Conservation (phyloP, 2,797 vertebrate species). For the Dallia pectoralis region DNA sequence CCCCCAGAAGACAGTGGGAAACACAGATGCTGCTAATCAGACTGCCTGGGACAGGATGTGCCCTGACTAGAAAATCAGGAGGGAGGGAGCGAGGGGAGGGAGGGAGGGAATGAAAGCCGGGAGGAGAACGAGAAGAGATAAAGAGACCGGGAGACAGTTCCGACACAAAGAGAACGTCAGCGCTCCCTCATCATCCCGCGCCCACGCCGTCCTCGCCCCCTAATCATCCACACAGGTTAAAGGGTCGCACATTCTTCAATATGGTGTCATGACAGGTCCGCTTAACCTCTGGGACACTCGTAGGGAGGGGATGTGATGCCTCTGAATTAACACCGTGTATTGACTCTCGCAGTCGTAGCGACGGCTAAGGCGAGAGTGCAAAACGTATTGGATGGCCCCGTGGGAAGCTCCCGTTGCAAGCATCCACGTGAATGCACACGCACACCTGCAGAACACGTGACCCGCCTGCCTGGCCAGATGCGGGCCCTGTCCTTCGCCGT, state of each 20-base stretch:
- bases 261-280: not conserved
- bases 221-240: not conserved
- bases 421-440: not conserved
- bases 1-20: constrained; percentile 32
- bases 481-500: not conserved
- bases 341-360: not conserved
- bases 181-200: not conserved
- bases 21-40: constrained; percentile 55
- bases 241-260: not conserved
- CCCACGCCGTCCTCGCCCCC: not conserved
- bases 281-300: not conserved
- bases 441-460: not conserved
- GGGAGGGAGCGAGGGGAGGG: not conserved
- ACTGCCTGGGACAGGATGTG: constrained; percentile 25
- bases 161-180: not conserved
- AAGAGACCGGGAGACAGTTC: not conserved
- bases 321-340: not conserved
- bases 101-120: not conserved
- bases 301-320: not conserved
- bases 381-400: not conserved
- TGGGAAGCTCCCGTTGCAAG: not conserved
- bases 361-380: not conserved
- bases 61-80: constrained; percentile 11
- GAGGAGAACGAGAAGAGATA: not conserved
- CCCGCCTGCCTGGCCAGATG: not conserved